Percentiles rank a stretch among this genome's conserved stretches.
Conservation (phyloP, 2,797 vertebrate genomes). For the Scleropages formosus region DNA sequence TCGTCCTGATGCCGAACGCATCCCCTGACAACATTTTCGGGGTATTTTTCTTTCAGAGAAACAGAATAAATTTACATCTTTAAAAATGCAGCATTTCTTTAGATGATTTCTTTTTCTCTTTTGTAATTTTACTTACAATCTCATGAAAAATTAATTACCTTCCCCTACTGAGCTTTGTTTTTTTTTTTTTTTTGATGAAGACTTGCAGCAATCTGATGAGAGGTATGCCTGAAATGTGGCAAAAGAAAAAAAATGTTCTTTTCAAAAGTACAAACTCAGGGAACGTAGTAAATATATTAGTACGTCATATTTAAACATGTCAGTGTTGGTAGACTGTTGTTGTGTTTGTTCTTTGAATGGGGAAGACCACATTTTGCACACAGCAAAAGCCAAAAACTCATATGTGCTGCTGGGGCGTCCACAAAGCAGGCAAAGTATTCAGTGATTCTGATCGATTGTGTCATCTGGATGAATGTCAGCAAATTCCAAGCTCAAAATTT, state of each 20-base stretch:
- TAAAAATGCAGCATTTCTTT: conserved; percentile 52
- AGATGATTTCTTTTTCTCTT: conserved; percentile 56
- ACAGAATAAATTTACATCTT: conserved; percentile 61
- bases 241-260: conserved; percentile 28
- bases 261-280: neutral
- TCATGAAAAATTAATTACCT: conserved; percentile 62
- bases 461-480: neutral
- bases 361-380: no score
- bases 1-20: conserved; percentile 47
- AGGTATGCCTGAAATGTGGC: conserved; percentile 31
- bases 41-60: conserved; percentile 25
- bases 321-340: no score
- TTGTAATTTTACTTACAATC: conserved; percentile 48
- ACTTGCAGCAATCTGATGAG: conserved; percentile 39
- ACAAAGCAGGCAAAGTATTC: neutral
- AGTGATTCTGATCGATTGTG: neutral
- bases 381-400: no score
- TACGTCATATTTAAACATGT: no score
- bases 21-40: conserved; percentile 43
- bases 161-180: conserved; percentile 34
- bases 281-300: neutral
- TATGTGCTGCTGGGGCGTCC: no score
- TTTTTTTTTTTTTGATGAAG: conserved; percentile 44
- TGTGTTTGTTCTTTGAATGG: no score
- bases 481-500: conserved; percentile 1